Conservation (phyloP, 2,888 invertebrate species). For the Achlya flavicornis region DNA sequence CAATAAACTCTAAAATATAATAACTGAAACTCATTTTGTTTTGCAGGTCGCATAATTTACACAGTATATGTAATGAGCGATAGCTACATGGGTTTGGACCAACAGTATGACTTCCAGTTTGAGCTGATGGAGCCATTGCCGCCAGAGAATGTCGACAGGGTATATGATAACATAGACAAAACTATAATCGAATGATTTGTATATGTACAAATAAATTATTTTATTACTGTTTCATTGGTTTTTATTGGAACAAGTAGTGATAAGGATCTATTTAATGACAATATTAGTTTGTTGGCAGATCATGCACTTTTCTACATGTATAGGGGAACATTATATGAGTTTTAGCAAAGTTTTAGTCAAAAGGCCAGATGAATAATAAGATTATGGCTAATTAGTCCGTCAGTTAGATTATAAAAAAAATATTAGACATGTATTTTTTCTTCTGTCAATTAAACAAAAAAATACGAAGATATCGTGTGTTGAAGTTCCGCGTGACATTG, state of each 20-base stretch:
- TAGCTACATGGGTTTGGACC: conserved; percentile 96
- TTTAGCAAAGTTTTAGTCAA: too few species aligned
- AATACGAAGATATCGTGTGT: too few species aligned
- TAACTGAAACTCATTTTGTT: conserved; percentile 11
- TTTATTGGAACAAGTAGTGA: conserved; percentile 13
- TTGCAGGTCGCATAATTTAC: conserved; percentile 89
- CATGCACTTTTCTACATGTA: too few species aligned
- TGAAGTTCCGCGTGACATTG: too few species aligned
- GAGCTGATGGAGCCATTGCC: conserved; percentile 77
- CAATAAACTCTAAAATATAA: neutral
- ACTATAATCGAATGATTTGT: conserved; percentile 58
- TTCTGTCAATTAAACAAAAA: too few species aligned
- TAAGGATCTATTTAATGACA: too few species aligned
- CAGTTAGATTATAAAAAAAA: too few species aligned
- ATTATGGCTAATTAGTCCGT: too few species aligned
- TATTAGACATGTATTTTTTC: too few species aligned
- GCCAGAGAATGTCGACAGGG: conserved; percentile 57
- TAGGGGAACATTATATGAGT: too few species aligned
- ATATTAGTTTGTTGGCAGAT: too few species aligned
- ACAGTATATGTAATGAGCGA: conserved; percentile 95
- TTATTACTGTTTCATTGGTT: conserved; percentile 24
- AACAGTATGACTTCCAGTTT: conserved; percentile 88
- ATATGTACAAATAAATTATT: conserved; percentile 39
- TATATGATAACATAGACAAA: conserved; percentile 64
- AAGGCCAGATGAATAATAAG: too few species aligned